Percentiles rank a stretch among this genome's conserved stretches.
These are phyloP conservation scores for Microplitis deprimator DNA, from an alignment of 2,888 invertebrate genomes.

Conservation along the genomic window DNA sequence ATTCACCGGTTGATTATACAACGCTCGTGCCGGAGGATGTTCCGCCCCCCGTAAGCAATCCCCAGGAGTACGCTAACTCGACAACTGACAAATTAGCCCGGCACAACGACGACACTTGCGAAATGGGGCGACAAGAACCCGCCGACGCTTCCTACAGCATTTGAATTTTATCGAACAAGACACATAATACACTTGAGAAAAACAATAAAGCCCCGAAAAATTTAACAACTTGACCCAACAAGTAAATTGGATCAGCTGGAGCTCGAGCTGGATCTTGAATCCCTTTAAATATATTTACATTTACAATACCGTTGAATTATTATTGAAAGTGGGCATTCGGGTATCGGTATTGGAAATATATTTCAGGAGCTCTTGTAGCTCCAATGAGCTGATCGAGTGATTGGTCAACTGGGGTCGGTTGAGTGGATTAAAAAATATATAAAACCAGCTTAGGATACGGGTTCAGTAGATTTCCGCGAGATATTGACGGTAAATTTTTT, in stretches of 20 bases:
- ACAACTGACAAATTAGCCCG: constrained; percentile 72
- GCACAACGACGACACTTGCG: constrained; percentile 71
- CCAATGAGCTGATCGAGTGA: too few relatives aligned
- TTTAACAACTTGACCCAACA: constrained; percentile 8
- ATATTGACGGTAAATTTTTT: constrained; percentile 54
- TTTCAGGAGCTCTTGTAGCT: too few relatives aligned
- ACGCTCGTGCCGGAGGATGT: constrained; percentile 53
- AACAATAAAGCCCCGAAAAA: constrained; percentile 7
- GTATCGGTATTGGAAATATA: too few relatives aligned
- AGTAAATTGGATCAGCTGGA: constrained; percentile 32
- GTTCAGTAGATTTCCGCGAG: constrained; percentile 46
- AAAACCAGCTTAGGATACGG: constrained; percentile 52
- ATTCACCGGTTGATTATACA: constrained; percentile 70
- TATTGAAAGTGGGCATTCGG: neutral
- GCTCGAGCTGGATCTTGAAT: neutral
- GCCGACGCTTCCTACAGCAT: constrained; percentile 47
- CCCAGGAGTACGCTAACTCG: constrained; percentile 70
- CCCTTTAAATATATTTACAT: constrained; percentile 4
- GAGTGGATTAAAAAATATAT: constrained; percentile 67
- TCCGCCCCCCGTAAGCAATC: constrained; percentile 58
- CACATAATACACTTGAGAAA: constrained; percentile 7
- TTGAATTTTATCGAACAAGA: constrained; percentile 57
- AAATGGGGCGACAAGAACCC: constrained; percentile 69
- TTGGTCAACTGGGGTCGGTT: constrained; percentile 35
- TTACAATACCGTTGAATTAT: neutral